These are phyloP conservation scores for Muraenolepis orangiensis DNA, from an alignment of 2,797 vertebrate genomes.

Conservation along the genomic window DNA sequence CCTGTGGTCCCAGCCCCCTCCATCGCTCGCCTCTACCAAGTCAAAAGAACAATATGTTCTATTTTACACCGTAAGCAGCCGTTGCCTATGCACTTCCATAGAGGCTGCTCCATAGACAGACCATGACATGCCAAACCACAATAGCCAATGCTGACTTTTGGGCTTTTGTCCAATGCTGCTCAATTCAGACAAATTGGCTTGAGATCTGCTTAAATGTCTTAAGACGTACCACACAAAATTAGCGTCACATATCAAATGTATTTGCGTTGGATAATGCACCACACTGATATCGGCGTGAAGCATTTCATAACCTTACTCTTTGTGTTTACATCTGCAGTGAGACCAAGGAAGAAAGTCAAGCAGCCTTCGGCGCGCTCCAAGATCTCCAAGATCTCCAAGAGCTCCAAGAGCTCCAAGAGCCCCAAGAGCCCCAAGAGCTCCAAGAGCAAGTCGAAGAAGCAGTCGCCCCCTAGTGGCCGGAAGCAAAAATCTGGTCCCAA, in stretches of 20 bases:
- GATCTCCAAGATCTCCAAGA: slow-evolving; percentile 72
- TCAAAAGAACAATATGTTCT: neutral
- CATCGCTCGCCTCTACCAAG: neutral
- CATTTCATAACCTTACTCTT: neutral
- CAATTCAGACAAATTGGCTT: too few species aligned
- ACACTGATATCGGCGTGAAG: neutral
- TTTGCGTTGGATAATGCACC: neutral
- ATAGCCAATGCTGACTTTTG: neutral
- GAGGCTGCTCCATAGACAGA: neutral
- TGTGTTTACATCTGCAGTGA: slow-evolving; percentile 72
- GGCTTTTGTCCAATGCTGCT: neutral
- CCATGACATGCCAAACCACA: too few species aligned
- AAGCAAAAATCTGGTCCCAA: slow-evolving; percentile 62
- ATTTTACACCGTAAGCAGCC: too few species aligned
- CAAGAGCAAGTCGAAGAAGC: slow-evolving; percentile 83
- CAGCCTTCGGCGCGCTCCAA: slow-evolving; percentile 64
- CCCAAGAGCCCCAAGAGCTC: slow-evolving; percentile 65
- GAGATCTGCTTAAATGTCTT: too few species aligned
- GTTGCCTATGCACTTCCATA: neutral
- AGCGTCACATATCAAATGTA: neutral
- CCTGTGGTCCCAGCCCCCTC: neutral
- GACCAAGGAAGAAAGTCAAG: slow-evolving; percentile 86
- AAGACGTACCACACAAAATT: neutral
- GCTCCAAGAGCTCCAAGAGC: slow-evolving; percentile 76
- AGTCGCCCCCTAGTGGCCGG: slow-evolving; percentile 56